Percentiles rank a stretch among this genome's conserved stretches.
Evolutionary conservation across 2,888 invertebrate species (phyloP).

Genomic region (Cephus pygmeus): DNA sequence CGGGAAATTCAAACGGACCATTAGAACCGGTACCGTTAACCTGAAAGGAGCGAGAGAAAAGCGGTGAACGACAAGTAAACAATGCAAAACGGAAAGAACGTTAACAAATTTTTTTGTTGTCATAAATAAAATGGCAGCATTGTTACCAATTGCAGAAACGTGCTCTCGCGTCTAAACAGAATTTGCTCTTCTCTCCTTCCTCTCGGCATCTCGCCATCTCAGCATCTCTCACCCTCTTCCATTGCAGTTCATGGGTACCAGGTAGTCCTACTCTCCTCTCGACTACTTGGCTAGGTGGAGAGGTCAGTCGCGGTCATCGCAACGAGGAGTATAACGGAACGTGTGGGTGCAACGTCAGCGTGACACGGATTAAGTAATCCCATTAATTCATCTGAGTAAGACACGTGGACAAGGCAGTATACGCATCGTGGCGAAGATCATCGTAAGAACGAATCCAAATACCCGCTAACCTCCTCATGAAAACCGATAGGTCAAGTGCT

Average conservation of each 20-base stretch:
- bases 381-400: not conserved
- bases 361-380: slow-evolving; percentile 50
- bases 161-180: not conserved
- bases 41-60: not conserved
- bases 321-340: slow-evolving; percentile 49
- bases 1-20: not conserved
- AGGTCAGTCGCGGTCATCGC: slow-evolving; percentile 55
- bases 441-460: not conserved
- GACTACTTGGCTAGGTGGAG: slow-evolving; percentile 35
- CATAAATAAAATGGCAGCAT: not conserved
- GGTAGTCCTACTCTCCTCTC: slow-evolving; percentile 20
- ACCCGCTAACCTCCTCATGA: not conserved
- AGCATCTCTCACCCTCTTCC: slow-evolving; percentile 2
- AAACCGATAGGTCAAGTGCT: not conserved
- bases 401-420: not conserved
- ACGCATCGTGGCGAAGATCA: not conserved
- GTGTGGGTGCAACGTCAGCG: slow-evolving; percentile 53
- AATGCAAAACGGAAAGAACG: not conserved
- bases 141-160: not conserved
- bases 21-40: not conserved
- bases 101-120: not conserved
- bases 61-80: not conserved
- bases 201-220: not conserved
- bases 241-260: slow-evolving; percentile 2
- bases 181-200: not conserved